Evolutionary conservation across 2,888 invertebrate species (phyloP).

Genomic region (Yponomeuta evonymella): DNA sequence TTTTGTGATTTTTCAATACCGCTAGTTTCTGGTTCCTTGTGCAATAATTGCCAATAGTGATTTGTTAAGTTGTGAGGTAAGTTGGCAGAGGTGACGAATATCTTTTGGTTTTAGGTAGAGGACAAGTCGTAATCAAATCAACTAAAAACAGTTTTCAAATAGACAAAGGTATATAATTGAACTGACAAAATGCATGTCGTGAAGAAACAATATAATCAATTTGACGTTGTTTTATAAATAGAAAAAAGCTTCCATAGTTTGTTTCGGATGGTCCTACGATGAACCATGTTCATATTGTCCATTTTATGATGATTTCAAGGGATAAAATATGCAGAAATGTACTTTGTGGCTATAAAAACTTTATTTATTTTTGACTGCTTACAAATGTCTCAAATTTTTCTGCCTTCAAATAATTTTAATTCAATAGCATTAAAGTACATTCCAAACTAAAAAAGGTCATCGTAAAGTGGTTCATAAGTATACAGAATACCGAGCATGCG

Average conservation of each 20-base stretch:
- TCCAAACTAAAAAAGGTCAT: background rate
- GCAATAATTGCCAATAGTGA: background rate
- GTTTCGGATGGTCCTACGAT: background rate
- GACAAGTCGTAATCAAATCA: conserved; percentile 45
- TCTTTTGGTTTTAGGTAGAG: conserved; percentile 66
- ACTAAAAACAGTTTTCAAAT: conserved; percentile 27
- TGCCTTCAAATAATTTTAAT: background rate
- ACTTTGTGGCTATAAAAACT: background rate
- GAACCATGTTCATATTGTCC: background rate
- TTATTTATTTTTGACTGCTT: background rate
- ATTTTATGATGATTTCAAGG: conserved; percentile 6
- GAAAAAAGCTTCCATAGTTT: conserved; percentile 11
- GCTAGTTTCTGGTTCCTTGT: background rate
- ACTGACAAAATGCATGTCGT: conserved; percentile 44
- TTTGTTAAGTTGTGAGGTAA: conserved; percentile 37
- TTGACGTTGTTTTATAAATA: conserved; percentile 9
- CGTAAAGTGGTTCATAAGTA: background rate
- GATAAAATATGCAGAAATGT: background rate
- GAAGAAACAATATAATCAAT: conserved; percentile 34
- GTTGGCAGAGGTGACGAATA: conserved; percentile 55
- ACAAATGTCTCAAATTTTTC: background rate
- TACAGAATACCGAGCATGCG: conserved; percentile 16
- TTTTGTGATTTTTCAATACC: too few relatives aligned
- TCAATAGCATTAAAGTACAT: background rate
- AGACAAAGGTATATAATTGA: conserved; percentile 18